Evolutionary conservation across 92 coral and sea anemone species (phyloP).

Genomic region (Micromussa lordhowensis): DNA sequence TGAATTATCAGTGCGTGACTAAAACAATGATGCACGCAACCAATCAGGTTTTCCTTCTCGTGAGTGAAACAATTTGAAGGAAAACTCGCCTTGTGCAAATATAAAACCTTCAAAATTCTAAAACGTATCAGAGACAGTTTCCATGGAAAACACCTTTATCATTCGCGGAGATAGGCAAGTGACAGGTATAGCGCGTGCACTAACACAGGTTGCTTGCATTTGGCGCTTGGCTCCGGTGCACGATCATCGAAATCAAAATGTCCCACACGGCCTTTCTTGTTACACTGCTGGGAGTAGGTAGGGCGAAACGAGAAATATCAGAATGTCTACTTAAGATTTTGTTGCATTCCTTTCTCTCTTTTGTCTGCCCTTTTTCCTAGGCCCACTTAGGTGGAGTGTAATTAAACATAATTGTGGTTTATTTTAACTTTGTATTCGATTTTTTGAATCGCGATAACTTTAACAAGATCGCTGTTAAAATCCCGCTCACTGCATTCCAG

Average conservation of each 20-base stretch:
- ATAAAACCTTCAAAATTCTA: neutral
- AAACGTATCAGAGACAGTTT: neutral
- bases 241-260: slow-evolving; percentile 8
- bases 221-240: neutral
- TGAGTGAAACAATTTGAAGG: neutral
- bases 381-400: neutral
- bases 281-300: neutral
- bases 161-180: neutral
- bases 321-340: neutral
- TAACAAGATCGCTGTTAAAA: too few species aligned
- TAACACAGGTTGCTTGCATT: neutral
- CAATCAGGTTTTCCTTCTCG: neutral
- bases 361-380: neutral
- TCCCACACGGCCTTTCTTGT: neutral
- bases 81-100: neutral
- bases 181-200: neutral
- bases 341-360: neutral
- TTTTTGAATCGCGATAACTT: neutral
- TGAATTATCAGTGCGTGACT: neutral
- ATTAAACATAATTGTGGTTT: neutral
- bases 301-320: neutral
- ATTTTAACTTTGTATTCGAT: neutral
- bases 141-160: neutral
- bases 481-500: neutral
- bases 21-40: neutral